Base-by-base conservation (phyloP, 2,113 vertebrate genomes). In the Alligator sinensis region DNA sequence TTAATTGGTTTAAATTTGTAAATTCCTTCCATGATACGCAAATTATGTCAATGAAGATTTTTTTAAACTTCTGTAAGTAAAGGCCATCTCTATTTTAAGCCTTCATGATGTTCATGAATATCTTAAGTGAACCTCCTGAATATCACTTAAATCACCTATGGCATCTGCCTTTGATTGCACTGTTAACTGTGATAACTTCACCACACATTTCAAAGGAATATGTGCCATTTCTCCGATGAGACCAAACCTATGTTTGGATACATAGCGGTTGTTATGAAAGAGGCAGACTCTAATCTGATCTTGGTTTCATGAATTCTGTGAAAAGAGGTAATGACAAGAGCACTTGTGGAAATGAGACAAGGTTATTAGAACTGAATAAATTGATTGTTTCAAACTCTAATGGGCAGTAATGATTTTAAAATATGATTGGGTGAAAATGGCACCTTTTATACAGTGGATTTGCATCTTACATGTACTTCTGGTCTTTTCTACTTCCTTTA, bases 41-140 rank as follows among this genome's bases (percentile, higher is more conserved):
- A 24, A 6, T 9, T 0, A 1, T 70, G 62, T 27, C 5, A 55
- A 27, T 6, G 58, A 21, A 3, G 0, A 4, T n/a, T 28, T 25
- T 54, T 63, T 27, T 54, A 24, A 25, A 10, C 6, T 34, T 77
- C 60, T 81, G 28, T 60, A 30, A 60, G 38, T 57, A 58, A 91
- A 76, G 54, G 30, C 24, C 61, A 28, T 30, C 1, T 2, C 80
- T 93, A 24, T 74, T 83, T 80, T 66, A 76, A 88, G 78, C 28
- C 66, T 21, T 62, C 17, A 54, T 57, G 28, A 47, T 28, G 55
- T 79, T 61, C 77, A 68, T 63, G 68, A 70, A 34, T 77, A 64
- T 34, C 63, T 64, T 75, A 62, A 55, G 38, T 80, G 77, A 81
- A 80, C 24, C 68, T 61, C 63, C 28, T 81, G 59, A 81, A 25